Base-by-base conservation (phyloP, 2,888 invertebrate species). In the Chelonus formosanus region DNA sequence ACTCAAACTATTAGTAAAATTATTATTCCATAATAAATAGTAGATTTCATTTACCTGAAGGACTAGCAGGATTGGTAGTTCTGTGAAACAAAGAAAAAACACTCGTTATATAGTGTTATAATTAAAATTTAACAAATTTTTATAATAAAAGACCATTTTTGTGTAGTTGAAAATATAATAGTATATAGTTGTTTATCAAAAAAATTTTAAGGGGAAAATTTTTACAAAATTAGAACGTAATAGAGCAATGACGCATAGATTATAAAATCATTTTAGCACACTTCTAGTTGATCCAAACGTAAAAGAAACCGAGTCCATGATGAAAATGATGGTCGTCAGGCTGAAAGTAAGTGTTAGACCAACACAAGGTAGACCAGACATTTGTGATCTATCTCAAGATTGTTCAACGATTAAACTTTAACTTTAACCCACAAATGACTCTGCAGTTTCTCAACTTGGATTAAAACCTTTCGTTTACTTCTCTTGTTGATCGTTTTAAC, bases 401-500 rank as follows among this genome's bases (percentile, higher is more conserved):
- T 40, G 59, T 48, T 20, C 20, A 20, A 20, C 20, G 20, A 20
- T 20, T 20, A 20, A 20, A 20, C 20, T 20, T 20, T 20, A 20
- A 20, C 20, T 20, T 55, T 55, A 47, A 54, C 50, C 43, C 52
- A 53, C 35, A 57, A 52, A 53, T 57, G n/a, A 47, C 31, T 44
- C 7, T 44, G 47, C 67, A 65, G 67, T 58, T 50, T 63, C 62
- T 65, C 4, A 32, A 36, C 34, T 35, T 40, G 40, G 40, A 31
- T 44, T 61, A 40, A 40, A 40, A 40, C 40, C 40, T 40, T 40
- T 40, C 40, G 40, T 40, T 3, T 40, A 40, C 40, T 58, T 47
- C 48, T 66, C 50, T 68, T 68, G 63, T 65, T 8, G 52, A 43
- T 10, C 34, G 54, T 56, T 67, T 68, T 69, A 70, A 69, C 73